A percentile compares a stretch with the other conserved stretches of the same genome.
phyloP scores from a whole-genome alignment of 2,113 vertebrate species.

The Pelobates fuscus region DNA sequence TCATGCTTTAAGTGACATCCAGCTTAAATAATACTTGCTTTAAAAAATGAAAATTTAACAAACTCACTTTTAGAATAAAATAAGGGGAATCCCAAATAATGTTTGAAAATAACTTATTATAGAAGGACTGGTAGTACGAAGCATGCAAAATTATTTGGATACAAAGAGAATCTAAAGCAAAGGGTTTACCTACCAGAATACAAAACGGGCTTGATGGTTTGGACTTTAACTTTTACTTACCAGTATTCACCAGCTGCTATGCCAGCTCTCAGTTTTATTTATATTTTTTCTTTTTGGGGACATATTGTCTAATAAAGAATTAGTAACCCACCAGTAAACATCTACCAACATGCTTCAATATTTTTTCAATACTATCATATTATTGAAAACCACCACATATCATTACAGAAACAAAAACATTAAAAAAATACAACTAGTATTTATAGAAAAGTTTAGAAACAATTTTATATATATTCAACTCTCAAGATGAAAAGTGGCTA shows the following conservation, averaged over 20 bases:
- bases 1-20: conserved; percentile 59
- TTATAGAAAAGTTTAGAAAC: not conserved
- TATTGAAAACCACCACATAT: no score
- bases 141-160: conserved; percentile 69
- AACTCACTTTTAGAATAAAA: conserved; percentile 21
- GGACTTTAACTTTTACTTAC: conserved; percentile 83
- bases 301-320: conserved; percentile 74
- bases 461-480: not conserved
- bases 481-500: not conserved
- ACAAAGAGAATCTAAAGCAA: conserved; percentile 62
- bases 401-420: no score
- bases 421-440: no score
- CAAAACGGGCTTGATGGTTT: conserved; percentile 75
- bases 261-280: conserved; percentile 69
- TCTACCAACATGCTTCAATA: conserved; percentile 12
- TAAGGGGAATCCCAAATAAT: conserved; percentile 31
- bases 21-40: conserved; percentile 9
- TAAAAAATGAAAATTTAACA: conserved; percentile 28
- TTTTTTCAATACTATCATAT: no score
- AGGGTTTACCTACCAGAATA: conserved; percentile 74
- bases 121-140: conserved; percentile 53
- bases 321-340: conserved; percentile 67
- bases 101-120: conserved; percentile 50
- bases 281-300: conserved; percentile 64
- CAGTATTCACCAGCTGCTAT: conserved; percentile 56